Conservation (phyloP, 1,140 invertebrate species). For the Cyclargus thomasi region DNA sequence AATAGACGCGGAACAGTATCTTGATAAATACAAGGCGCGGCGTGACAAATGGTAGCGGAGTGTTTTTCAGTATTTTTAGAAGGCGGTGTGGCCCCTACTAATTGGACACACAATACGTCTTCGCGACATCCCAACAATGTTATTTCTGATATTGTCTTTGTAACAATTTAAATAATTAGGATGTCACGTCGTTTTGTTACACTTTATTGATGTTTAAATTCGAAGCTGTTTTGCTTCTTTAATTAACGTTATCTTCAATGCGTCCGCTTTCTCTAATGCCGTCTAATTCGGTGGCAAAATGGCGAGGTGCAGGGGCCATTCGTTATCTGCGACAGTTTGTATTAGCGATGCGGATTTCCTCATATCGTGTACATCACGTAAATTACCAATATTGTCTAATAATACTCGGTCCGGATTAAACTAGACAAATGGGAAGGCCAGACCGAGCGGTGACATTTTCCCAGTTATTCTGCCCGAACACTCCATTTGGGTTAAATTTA, state of each 20-base stretch:
- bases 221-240: background rate
- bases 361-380: conserved; percentile 5
- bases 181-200: conserved; percentile 12
- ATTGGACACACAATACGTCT: conserved; percentile 67
- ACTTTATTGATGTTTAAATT: conserved; percentile 15
- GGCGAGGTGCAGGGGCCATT: background rate
- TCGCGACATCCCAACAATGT: conserved; percentile 29
- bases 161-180: conserved; percentile 17
- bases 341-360: conserved; percentile 11
- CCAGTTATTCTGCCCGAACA: conserved; percentile 24
- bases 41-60: conserved; percentile 71
- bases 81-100: conserved; percentile 49
- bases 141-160: conserved; percentile 26
- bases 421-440: conserved; percentile 1
- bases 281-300: background rate
- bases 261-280: background rate
- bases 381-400: conserved; percentile 12
- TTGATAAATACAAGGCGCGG: conserved; percentile 67
- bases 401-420: conserved; percentile 6
- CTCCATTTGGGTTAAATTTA: conserved; percentile 35
- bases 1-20: conserved; percentile 46
- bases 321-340: conserved; percentile 13
- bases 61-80: conserved; percentile 73
- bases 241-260: too few species aligned
- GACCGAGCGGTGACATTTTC: conserved; percentile 22